phyloP scores from a whole-genome alignment of 2,888 invertebrate genomes.

The Prostheceraeus crozeri region DNA sequence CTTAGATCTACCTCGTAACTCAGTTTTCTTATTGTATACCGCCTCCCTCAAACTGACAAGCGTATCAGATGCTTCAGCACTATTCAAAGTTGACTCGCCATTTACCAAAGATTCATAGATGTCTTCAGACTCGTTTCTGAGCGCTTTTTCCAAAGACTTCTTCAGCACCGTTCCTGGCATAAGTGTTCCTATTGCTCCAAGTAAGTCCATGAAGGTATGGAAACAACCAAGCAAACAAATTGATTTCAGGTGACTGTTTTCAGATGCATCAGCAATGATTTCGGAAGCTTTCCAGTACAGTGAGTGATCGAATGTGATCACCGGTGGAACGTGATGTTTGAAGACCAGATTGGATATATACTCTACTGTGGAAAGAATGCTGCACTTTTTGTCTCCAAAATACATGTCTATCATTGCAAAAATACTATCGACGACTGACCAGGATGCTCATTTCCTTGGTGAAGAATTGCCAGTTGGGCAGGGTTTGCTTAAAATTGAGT shows the following conservation, averaged over 20 bases:
- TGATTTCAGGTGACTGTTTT: slow-evolving; percentile 39
- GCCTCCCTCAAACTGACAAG: slow-evolving; percentile 23
- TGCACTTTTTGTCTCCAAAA: slow-evolving; percentile 1
- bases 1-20: slow-evolving; percentile 24
- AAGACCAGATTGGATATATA: slow-evolving; percentile 25
- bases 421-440: too few relatives aligned
- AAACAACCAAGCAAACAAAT: slow-evolving; percentile 31
- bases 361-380: slow-evolving; percentile 19
- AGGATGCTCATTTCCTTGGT: too few relatives aligned
- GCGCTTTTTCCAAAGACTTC: slow-evolving; percentile 24
- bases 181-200: slow-evolving; percentile 32
- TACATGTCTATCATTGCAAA: not conserved
- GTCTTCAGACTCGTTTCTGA: slow-evolving; percentile 19
- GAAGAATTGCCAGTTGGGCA: too few relatives aligned
- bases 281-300: slow-evolving; percentile 28
- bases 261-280: slow-evolving; percentile 30
- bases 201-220: slow-evolving; percentile 31
- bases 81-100: slow-evolving; percentile 29
- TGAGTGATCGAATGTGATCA: too few relatives aligned
- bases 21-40: slow-evolving; percentile 27
- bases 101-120: slow-evolving; percentile 27
- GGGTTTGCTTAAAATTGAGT: too few relatives aligned
- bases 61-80: slow-evolving; percentile 24
- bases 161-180: slow-evolving; percentile 32
- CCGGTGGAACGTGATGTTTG: too few relatives aligned